Evolutionary conservation across 1,140 invertebrate genomes (phyloP), one percentile per base, ranked within the genome.

Genomic region (Acyrthosiphon pisum): DNA sequence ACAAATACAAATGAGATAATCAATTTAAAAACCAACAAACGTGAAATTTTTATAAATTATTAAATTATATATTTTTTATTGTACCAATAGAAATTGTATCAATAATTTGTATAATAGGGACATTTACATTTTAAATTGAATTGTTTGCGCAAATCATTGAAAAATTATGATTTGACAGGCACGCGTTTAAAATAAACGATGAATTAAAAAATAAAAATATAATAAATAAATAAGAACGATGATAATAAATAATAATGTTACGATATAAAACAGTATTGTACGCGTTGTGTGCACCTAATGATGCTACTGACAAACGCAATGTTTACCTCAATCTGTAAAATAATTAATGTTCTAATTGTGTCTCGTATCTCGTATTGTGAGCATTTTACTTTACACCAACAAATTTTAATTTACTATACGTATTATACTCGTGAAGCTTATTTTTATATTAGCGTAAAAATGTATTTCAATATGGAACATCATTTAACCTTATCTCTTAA

Each of bases 221-320:
- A n/a, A n/a, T n/a, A n/a, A n/a, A n/a, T n/a, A 6, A 53, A 53
- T 6, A 22, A 53, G 22, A 53, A n/a, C 30, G n/a, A 76, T 76
- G n/a, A 76, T n/a, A n/a, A 76, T n/a, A 76, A n/a, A 76, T 76
- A 68, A 76, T 76, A 76, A 76, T 76, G 14, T 76, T n/a, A 76
- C 30, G 0, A 76, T 76, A n/a, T n/a, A 76, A 76, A n/a, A 76
- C n/a, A n/a, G n/a, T 76, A 76, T 76, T 76, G n/a, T 76, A 2
- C 6, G 14, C n/a, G 14, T 76, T 76, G 14, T 2, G 14, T 18
- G 0, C 0, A 18, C 9, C 8, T 68, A 18, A 68, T n/a, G 11
- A 68, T n/a, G 14, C n/a, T 68, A 68, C 30, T 68, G 14, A n/a
- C n/a, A 18, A 76, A n/a, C 14, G 14, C 60, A n/a, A 76, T 76